Conservation (phyloP, 2,113 vertebrate species). For the Leptosomus discolor region DNA sequence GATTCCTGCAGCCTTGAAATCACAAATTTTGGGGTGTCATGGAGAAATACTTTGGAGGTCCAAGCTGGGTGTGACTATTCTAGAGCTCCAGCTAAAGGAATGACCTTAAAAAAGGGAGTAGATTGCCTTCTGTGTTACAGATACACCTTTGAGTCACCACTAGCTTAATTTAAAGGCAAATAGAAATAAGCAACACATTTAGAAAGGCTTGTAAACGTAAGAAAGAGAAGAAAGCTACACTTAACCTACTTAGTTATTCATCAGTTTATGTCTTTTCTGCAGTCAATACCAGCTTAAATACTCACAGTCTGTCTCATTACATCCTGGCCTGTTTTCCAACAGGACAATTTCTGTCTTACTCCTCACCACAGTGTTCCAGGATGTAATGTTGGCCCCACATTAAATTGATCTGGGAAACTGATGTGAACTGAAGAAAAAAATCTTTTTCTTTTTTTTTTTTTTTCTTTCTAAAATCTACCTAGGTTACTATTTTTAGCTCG, state of each 20-base stretch:
- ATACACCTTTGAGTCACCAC: neutral
- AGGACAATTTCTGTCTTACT: neutral
- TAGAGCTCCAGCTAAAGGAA: neutral
- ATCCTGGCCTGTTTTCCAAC: neutral
- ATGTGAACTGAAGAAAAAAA: neutral
- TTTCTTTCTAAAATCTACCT: neutral
- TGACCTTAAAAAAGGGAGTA: neutral
- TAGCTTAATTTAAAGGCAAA: neutral
- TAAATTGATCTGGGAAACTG: neutral
- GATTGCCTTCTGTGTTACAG: neutral
- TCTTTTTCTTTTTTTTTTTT: too few species aligned
- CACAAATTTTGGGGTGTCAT: neutral
- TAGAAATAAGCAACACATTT: neutral
- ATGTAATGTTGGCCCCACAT: neutral
- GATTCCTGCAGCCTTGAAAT: neutral
- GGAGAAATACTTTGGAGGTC: neutral
- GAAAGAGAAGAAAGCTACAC: neutral
- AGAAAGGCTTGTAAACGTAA: neutral
- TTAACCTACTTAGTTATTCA: neutral
- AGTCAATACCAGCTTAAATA: neutral
- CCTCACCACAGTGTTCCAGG: neutral
- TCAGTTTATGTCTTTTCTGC: neutral
- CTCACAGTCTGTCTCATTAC: neutral
- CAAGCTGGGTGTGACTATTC: neutral
- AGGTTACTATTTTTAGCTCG: neutral